phyloP scores from a whole-genome alignment of 2,797 vertebrate species.

The Pantherophis alleghaniensis region DNA sequence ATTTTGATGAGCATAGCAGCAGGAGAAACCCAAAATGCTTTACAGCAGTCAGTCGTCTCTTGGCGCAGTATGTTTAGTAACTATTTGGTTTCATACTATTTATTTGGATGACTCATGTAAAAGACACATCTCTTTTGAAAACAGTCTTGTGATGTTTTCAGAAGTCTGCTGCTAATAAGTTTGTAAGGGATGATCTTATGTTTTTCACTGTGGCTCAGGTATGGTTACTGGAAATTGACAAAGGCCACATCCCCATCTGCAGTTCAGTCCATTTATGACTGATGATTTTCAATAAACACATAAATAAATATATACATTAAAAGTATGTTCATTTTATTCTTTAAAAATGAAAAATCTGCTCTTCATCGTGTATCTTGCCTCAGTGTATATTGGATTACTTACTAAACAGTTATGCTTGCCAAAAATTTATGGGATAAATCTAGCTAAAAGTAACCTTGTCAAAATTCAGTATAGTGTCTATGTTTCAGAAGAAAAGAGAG shows the following conservation, averaged over 20 bases:
- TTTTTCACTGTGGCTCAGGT: constrained; percentile 37
- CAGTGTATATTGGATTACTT: not conserved
- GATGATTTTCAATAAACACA: not conserved
- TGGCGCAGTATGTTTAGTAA: constrained; percentile 11
- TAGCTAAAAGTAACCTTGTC: not conserved
- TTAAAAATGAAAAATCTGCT: not conserved
- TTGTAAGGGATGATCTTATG: not conserved
- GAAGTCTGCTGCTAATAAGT: not conserved
- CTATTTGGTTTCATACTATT: constrained; percentile 41
- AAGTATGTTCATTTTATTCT: not conserved
- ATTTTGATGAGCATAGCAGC: constrained; percentile 8
- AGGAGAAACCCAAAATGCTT: constrained; percentile 18
- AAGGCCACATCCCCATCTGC: not conserved
- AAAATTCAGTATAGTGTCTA: not conserved
- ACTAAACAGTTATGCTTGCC: constrained; percentile 11
- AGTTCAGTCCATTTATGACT: not conserved
- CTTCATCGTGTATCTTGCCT: not conserved
- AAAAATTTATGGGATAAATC: not conserved
- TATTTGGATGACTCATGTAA: constrained; percentile 9
- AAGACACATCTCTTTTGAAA: constrained; percentile 3
- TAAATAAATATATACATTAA: not conserved
- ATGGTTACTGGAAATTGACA: constrained; percentile 43
- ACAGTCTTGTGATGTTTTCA: constrained; percentile 16
- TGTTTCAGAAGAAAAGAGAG: not conserved
- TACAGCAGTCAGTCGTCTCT: not conserved